Evolutionary conservation across 2,113 vertebrate genomes (phyloP).

Genomic region (Brachypteracias leptosomus): DNA sequence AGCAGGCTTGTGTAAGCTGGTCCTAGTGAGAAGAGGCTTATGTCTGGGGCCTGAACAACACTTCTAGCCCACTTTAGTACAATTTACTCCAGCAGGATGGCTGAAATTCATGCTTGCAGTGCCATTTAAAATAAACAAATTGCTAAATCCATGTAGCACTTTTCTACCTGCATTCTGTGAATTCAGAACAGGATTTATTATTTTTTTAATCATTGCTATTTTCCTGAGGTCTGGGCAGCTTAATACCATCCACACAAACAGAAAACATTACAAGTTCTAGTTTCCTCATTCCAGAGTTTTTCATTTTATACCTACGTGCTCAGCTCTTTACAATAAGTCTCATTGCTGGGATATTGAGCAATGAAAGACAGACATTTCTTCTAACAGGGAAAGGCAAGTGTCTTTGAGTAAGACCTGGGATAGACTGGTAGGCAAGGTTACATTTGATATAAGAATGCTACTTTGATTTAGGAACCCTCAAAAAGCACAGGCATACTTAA

Average conservation of each 20-base stretch:
- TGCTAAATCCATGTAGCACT: constrained; percentile 7
- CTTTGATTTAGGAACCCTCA: neutral
- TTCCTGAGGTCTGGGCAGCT: neutral
- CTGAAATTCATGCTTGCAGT: constrained; percentile 57
- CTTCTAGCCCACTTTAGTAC: constrained; percentile 43
- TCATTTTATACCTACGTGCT: neutral
- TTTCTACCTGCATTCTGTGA: constrained; percentile 20
- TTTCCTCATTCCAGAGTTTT: neutral
- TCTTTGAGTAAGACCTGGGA: neutral
- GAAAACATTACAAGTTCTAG: neutral
- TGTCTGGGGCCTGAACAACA: constrained; percentile 35
- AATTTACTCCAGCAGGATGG: constrained; percentile 50
- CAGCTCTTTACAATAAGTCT: neutral
- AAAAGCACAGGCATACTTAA: neutral
- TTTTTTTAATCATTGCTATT: neutral
- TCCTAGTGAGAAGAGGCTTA: constrained; percentile 35
- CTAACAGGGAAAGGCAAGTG: neutral
- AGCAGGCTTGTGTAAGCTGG: constrained; percentile 38
- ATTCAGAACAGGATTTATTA: constrained; percentile 11
- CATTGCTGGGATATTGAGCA: neutral
- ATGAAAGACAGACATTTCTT: neutral
- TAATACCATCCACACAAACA: neutral
- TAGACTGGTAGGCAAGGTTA: neutral
- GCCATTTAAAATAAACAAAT: constrained; percentile 59
- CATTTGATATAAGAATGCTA: neutral